Percentiles rank a stretch among this genome's conserved stretches.
Conservation (phyloP, 1,140 invertebrate species). For the Penaeus japonicus region DNA sequence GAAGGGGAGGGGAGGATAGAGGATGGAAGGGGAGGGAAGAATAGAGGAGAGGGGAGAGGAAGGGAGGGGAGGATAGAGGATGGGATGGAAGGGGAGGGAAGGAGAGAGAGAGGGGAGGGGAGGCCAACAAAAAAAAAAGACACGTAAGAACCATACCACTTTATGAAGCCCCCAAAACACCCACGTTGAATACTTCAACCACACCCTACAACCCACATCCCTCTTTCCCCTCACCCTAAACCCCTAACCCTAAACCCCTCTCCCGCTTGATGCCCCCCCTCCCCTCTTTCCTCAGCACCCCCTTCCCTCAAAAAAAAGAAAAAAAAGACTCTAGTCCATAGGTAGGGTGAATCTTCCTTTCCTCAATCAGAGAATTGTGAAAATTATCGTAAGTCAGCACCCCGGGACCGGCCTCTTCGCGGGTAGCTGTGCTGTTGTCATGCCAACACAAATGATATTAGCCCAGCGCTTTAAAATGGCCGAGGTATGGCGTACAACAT, state of each 20-base stretch:
- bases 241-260: not conserved
- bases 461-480: slow-evolving; percentile 53
- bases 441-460: slow-evolving; percentile 56
- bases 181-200: not conserved
- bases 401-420: slow-evolving; percentile 20
- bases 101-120: not conserved
- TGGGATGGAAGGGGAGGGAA: not conserved
- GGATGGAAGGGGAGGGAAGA: not conserved
- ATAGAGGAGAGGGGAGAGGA: not conserved
- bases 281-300: not conserved
- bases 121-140: not conserved
- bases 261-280: not conserved
- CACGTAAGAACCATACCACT: not conserved
- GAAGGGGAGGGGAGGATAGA: not conserved
- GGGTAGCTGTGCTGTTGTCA: slow-evolving; percentile 53
- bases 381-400: slow-evolving; percentile 29
- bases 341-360: not conserved
- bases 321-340: not conserved
- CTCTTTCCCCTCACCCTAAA: not conserved
- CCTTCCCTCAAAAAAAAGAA: not conserved
- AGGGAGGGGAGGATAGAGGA: not conserved
- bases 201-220: not conserved
- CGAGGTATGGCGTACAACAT: slow-evolving; percentile 38
- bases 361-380: slow-evolving; percentile 18
- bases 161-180: not conserved